Base-by-base conservation (phyloP, 2,797 vertebrate species). In the Anas bahamensis region DNA sequence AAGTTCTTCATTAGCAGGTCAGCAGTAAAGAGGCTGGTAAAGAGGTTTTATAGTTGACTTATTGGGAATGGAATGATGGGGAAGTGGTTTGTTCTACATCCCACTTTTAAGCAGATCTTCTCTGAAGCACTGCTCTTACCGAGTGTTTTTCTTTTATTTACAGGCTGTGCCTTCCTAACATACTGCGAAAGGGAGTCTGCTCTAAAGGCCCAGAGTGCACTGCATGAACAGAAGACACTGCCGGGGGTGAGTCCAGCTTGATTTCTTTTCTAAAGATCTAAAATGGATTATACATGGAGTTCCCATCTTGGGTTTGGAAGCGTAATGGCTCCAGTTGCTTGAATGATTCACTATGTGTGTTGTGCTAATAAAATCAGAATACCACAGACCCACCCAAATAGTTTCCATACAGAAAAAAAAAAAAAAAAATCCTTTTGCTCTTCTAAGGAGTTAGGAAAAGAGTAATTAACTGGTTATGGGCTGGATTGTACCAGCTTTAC, bases 161-260 rank as follows among this genome's bases (percentile, higher is more conserved):
- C 95, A 98, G 98, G 98, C 97, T 98, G 98, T 96, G 98, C 98
- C 94, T 98, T 98, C 98, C 97, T 98, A 96, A 98, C 98, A 73
- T 98, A 98, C 97, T 98, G 98, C 94, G 98, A 98, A 97, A 97
- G 98, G 94, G 98, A 98, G 95, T 98, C 98, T 87, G 98, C 98
- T 94, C 96, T 98, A 92, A 98, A 98, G 97, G 98, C 98, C 95
- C 98, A 98, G 97, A 98, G 98, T 17, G 98, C 98, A 42, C 97
- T 98, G 93, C 98, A 98, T 86, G 98, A 98, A 96, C 98, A 98
- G 97, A 98, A 98, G 98, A 98, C 98, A 33, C 97, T 98, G 93
- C 98, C 98, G 22, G 98, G 98, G 98, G 98, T 98, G 95, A 98
- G 98, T 98, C 88, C 68, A 73, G 37, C 72, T 19, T 44, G 9